Evolutionary conservation across 2,113 vertebrate genomes (phyloP), one percentile per base, ranked within the genome.

Genomic region (Arenaria interpres): DNA sequence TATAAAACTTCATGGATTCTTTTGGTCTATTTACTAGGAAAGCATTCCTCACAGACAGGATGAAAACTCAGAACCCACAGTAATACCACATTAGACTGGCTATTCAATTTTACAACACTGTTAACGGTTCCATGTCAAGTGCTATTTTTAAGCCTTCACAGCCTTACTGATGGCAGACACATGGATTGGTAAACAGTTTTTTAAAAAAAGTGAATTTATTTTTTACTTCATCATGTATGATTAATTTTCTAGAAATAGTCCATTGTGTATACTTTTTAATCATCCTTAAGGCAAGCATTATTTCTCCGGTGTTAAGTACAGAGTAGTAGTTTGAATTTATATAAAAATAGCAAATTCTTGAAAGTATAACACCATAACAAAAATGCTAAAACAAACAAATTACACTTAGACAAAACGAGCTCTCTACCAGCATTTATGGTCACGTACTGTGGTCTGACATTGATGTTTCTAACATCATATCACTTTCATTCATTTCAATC

Each of bases 401-500:
- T 77, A 92, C 62, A 93, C 74, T 45, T 76, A 27, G 78, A 96
- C 87, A 87, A 92, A 75, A 80, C 6, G 35, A 89, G 73, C 68
- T 57, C 59, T 85, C 53, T 88, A 59, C 23, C 46, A 89, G 59
- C 35, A 75, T 77, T 88, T 94, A 80, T 48, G 62, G 69, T 97
- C 96, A 99, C 14, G 99, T 99, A 94, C 99, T 99, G 53, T 99
- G 99, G 98, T 99, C 99, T 51, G 99, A 99, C 98, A 99, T 98
- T 16, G 99, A 98, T 5, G 99, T 99, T 98, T 99, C 99, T 95
- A 99, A 97, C 99, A 99, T 99, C 98, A 99, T 99, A 94, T 99
- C 99, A 67, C 98, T 99, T 98, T 99, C 99, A 28, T 99, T 99
- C 99, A 99, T 99, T 97, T 99, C 99, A 37, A 99, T 99, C 97